Base-by-base conservation (phyloP, 2,113 vertebrate genomes). In the Muntiacus muntjak region DNA sequence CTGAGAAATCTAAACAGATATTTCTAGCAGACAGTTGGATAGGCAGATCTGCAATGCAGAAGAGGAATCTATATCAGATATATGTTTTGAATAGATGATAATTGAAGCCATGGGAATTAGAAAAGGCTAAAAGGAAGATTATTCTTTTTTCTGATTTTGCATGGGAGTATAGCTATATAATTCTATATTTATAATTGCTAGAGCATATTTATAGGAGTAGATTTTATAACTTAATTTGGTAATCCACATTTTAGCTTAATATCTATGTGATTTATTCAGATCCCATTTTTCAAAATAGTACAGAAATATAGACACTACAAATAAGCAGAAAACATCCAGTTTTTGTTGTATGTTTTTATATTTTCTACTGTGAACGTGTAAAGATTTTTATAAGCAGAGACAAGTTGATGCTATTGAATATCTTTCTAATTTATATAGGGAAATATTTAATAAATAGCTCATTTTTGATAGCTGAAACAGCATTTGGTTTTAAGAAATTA, bases 401-500 rank as follows among this genome's bases (percentile, higher is more conserved):
- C 19, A 91, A 97, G 26, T 11, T 82, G 87, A 76, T 85, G 28
- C 9, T 91, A 64, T 76, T 87, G 71, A 50, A 71, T 52, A 7
- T 78, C 55, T 28, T 55, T 96, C 43, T 89, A 47, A 95, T 60
- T 11, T 82, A 76, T 76, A 60, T 94, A 50, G 3, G 23, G 1
- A n/a, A 54, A 81, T 87, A 5, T 16, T 93, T 85, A 90, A 50
- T 7, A 71, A 64, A 19, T 74, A 23, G 14, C 25, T 82, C 2
- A 71, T 55, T 91, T 87, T 76, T 90, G 54, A 62, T 85, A 58
- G 30, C 26, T 54, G 7, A 71, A 91, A 91, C 13, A 89, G 3
- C 25, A 64, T 81, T 84, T 52, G 43, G 87, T 96, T 94, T 92
- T 3, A 95, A 92, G 52, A 90, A 79, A 87, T 71, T 71, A 86